Conservation (phyloP, 2,888 invertebrate species). For the Clistopyga incitator region DNA sequence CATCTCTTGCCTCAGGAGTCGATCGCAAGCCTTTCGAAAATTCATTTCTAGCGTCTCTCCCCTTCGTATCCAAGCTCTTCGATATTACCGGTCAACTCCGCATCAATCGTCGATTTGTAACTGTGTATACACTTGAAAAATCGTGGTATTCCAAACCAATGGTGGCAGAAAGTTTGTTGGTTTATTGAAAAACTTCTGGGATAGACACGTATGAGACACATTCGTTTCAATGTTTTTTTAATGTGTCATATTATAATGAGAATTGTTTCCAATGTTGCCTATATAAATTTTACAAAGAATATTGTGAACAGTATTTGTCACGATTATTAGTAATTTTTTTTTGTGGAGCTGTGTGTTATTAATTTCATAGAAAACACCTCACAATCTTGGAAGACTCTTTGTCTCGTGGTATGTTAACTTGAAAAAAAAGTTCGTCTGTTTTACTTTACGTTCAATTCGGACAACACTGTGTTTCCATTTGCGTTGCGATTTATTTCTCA, state of each 20-base stretch:
- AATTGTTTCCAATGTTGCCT: no score
- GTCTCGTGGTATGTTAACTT: background rate
- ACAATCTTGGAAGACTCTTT: background rate
- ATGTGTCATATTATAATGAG: no score
- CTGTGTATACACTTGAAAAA: background rate
- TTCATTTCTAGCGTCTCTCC: background rate
- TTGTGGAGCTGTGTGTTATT: background rate
- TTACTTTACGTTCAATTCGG: background rate
- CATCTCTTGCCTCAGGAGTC: constrained; percentile 13
- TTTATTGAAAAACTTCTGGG: no score
- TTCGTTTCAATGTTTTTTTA: no score
- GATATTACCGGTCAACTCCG: background rate
- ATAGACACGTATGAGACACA: no score
- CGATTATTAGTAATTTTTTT: background rate
- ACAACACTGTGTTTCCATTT: background rate
- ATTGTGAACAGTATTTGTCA: no score
- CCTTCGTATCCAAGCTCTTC: background rate
- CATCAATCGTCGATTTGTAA: background rate
- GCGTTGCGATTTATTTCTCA: background rate
- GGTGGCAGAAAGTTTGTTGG: no score
- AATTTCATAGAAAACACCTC: background rate
- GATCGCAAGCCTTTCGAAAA: constrained; percentile 37
- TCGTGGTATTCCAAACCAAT: no score
- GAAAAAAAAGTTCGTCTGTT: background rate
- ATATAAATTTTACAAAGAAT: no score